Evolutionary conservation across 2,113 vertebrate genomes (phyloP).

Genomic region (Scopus umbretta): DNA sequence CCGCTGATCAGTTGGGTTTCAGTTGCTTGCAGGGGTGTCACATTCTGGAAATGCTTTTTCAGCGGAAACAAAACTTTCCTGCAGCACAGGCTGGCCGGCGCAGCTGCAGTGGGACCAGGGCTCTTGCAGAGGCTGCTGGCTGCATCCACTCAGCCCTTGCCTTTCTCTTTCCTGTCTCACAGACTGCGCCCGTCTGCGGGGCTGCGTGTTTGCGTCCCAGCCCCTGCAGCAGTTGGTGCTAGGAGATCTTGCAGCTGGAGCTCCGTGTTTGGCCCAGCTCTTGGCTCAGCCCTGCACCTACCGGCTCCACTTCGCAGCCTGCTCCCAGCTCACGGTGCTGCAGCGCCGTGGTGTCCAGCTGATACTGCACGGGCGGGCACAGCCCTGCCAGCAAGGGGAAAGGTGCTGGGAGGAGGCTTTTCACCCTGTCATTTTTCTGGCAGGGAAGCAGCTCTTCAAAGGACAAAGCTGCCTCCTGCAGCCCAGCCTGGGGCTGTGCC

Average conservation of each 20-base stretch:
- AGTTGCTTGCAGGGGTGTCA: background rate
- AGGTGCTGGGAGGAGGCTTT: background rate
- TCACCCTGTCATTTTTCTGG: background rate
- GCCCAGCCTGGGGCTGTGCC: background rate
- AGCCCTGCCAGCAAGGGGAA: background rate
- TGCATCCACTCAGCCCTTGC: background rate
- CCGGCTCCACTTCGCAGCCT: background rate
- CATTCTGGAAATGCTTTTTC: background rate
- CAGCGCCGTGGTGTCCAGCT: background rate
- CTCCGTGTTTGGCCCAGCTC: background rate
- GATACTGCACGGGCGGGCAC: too few species aligned
- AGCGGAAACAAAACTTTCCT: background rate
- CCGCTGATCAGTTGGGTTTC: background rate
- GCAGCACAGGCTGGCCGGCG: fast-evolving
- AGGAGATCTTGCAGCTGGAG: background rate
- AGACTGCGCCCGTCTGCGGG: background rate
- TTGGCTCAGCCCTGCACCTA: background rate
- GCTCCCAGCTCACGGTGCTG: background rate
- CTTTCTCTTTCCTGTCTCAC: background rate
- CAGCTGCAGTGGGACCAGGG: background rate
- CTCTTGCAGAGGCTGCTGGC: background rate
- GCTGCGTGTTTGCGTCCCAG: background rate
- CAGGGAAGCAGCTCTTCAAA: background rate
- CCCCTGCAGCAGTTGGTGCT: background rate
- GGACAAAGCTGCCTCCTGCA: background rate